Conservation (phyloP, 1,140 invertebrate genomes). For the Neelides sp. region DNA sequence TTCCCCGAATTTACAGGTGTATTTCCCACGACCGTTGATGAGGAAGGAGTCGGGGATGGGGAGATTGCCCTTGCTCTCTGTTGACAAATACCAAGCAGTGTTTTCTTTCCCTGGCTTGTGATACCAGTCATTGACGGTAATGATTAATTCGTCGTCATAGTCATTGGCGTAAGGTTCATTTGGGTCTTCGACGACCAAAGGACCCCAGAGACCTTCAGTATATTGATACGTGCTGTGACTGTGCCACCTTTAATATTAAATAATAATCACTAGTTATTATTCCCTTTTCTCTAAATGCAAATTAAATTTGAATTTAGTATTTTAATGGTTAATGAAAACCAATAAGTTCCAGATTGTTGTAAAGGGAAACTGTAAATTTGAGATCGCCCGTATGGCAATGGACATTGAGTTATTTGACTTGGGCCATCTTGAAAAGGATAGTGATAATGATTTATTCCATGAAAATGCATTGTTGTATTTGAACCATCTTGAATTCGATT, state of each 20-base stretch:
- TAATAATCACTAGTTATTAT: background rate
- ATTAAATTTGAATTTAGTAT: background rate
- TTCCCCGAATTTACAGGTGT: background rate
- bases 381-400: background rate
- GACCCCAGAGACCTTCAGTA: slow-evolving; percentile 16
- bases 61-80: background rate
- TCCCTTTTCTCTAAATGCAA: background rate
- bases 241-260: slow-evolving; percentile 8
- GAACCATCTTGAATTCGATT: slow-evolving; percentile 17
- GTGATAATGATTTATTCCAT: slow-evolving; percentile 11
- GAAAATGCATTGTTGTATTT: slow-evolving; percentile 14
- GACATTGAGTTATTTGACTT: slow-evolving; percentile 15
- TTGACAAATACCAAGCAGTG: slow-evolving; percentile 1
- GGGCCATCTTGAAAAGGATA: slow-evolving; percentile 15
- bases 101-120: background rate
- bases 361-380: slow-evolving; percentile 10
- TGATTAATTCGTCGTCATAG: slow-evolving; percentile 10
- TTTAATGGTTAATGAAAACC: background rate
- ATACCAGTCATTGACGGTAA: slow-evolving; percentile 20
- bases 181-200: slow-evolving; percentile 8
- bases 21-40: slow-evolving; percentile 19
- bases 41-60: slow-evolving; percentile 14
- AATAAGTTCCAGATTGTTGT: slow-evolving; percentile 11
- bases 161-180: slow-evolving; percentile 1
- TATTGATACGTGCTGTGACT: slow-evolving; percentile 15